phyloP scores from a whole-genome alignment of 37 sponge, comb jelly and placozoan species.

The Spongilla lacustris region DNA sequence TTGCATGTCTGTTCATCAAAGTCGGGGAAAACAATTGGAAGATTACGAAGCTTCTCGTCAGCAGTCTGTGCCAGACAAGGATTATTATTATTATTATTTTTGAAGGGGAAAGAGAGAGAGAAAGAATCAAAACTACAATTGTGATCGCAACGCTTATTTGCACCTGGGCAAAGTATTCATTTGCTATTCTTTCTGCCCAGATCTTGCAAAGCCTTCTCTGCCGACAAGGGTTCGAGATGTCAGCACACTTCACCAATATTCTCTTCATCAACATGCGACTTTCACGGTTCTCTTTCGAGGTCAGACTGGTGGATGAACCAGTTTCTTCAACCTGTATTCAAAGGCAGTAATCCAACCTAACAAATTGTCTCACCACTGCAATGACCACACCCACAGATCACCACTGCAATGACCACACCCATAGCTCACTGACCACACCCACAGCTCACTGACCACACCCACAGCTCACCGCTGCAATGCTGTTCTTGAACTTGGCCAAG shows the following conservation, averaged over 20 bases:
- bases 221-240: too few species aligned
- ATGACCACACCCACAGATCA: too few species aligned
- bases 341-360: too few species aligned
- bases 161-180: conserved; percentile 89
- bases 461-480: too few species aligned
- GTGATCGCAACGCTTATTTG: background rate
- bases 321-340: conserved; percentile 38
- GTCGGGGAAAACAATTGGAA: conserved; percentile 79
- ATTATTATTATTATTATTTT: background rate
- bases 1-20: conserved; percentile 80
- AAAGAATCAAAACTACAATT: background rate
- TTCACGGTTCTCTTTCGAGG: conserved; percentile 44
- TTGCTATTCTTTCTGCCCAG: conserved; percentile 81
- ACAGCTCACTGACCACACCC: too few species aligned
- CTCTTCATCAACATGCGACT: conserved; percentile 56
- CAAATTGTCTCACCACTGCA: too few species aligned
- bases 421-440: too few species aligned
- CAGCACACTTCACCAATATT: conserved; percentile 86
- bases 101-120: background rate
- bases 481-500: conserved; percentile 83
- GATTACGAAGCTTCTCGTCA: conserved; percentile 73
- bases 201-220: conserved; percentile 70
- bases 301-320: conserved; percentile 17
- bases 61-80: conserved; percentile 52
- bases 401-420: too few species aligned